A percentile compares a stretch with the other conserved stretches of the same genome.
phyloP scores from a whole-genome alignment of 2,113 vertebrate genomes.

The Sapajus apella region DNA sequence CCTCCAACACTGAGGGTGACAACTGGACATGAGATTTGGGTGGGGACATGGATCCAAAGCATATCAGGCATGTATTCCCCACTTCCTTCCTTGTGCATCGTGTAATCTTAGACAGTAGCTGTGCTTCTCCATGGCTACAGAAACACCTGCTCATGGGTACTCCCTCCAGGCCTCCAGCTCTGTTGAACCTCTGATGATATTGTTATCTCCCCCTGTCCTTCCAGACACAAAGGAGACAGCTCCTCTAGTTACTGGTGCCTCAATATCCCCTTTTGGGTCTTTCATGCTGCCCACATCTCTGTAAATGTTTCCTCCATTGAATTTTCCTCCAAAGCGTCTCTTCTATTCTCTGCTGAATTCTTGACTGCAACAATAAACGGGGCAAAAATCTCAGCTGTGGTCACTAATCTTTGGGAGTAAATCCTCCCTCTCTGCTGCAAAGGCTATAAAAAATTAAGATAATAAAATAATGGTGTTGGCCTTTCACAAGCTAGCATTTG shows the following conservation, averaged over 20 bases:
- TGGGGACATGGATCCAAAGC: no score
- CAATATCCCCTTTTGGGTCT: background rate
- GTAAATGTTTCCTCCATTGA: background rate
- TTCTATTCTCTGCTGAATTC: background rate
- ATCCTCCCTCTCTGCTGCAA: background rate
- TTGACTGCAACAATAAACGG: fast-evolving
- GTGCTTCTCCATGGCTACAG: background rate
- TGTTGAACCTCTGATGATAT: fast-evolving
- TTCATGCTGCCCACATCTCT: no score
- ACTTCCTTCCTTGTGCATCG: background rate
- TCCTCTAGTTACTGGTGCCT: background rate
- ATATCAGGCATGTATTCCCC: background rate
- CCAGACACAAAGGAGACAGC: background rate
- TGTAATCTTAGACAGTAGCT: background rate
- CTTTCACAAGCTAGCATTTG: background rate
- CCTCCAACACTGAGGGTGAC: no score
- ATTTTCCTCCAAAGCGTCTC: fast-evolving
- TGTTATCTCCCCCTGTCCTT: background rate
- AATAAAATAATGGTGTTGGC: background rate
- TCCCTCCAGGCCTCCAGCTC: background rate
- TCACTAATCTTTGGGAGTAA: background rate
- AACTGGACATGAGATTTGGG: no score
- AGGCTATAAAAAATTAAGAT: background rate
- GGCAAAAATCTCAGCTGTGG: background rate
- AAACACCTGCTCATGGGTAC: fast-evolving